Base-by-base conservation (phyloP, 1,140 invertebrate species). In the Drosophila triauraria region DNA sequence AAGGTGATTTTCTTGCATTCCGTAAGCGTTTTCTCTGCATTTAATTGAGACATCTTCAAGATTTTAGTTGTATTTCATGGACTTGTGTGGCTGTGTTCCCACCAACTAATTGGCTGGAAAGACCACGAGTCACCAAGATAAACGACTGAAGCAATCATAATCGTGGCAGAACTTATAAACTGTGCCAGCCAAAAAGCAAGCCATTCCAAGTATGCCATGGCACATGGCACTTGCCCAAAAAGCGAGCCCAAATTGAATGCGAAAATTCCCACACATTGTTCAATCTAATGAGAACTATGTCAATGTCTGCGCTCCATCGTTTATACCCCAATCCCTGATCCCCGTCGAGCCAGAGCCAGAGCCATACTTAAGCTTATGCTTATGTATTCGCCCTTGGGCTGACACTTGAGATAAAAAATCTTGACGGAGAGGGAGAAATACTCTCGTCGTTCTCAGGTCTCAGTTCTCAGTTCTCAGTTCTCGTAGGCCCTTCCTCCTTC, bases 281-380 rank as follows among this genome's bases (percentile, higher is more conserved):
- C 54, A 60, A 78, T 78, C 75, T 63, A 64, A 78, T 75, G 71
- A 65, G 80, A 87, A 87, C 80, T 88, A 87, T 87, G 83, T 88
- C 83, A 87, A 70, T 88, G 84, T 51, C 64, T 70, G 79, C 59
- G 50, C 44, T 17, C 47, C 42, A 27, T 78, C 54, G 54, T 46
- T 64, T 61, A 67, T 46, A 40, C 46, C 61, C 44, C 25, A 9
- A 8, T 8, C 8, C 30, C 20, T 13, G 17, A 2, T 12, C 17
- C 23, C 35, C 42, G 2, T n/a, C 30, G 15, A 42, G 59, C 17
- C 35, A 67, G 15, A 42, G 59, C 17, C 35, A 67, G 27, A 30
- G 6, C 27, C 27, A 30, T 76, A 47, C 72, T 76, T 76, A 76
- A 76, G 72, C 74, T 77, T 74, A 75, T 75, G 70, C 72, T 76